phyloP scores from a whole-genome alignment of 2,113 vertebrate species.

The Psilopsiagon aymara region DNA sequence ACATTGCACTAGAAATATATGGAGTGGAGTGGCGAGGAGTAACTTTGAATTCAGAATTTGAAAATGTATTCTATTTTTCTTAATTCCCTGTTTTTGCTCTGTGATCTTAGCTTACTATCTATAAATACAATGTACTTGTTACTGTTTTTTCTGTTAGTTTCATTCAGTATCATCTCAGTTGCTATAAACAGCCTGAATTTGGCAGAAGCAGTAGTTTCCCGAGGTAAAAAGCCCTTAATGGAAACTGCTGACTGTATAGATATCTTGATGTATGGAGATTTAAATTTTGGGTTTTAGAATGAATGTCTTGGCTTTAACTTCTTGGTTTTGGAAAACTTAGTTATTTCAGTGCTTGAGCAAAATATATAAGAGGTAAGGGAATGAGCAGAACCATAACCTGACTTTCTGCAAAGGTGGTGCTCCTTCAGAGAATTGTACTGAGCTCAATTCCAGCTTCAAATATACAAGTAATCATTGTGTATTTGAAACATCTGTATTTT shows the following conservation, averaged over 20 bases:
- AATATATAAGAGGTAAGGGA: neutral
- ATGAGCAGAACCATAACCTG: neutral
- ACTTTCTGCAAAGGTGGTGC: constrained; percentile 5
- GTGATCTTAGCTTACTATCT: neutral
- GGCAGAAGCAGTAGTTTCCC: neutral
- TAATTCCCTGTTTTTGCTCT: neutral
- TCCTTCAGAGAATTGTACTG: constrained; percentile 12
- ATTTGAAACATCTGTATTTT: constrained; percentile 49
- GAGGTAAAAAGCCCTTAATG: neutral
- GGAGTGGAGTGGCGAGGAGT: neutral
- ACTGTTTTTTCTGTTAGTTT: neutral
- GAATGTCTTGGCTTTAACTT: constrained; percentile 18
- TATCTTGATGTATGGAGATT: constrained; percentile 5
- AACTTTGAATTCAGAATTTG: neutral
- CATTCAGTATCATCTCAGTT: neutral
- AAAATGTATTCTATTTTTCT: neutral
- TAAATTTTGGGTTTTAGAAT: constrained; percentile 20
- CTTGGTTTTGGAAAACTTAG: constrained; percentile 22
- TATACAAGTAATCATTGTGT: constrained; percentile 21
- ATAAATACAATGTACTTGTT: neutral
- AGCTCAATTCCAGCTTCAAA: constrained; percentile 23
- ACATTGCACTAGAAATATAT: neutral
- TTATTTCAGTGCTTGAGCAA: constrained; percentile 4
- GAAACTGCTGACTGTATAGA: constrained; percentile 9
- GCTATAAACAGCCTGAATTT: neutral